Base-by-base conservation (phyloP, 30 jellyfish, hydroid and myxozoan genomes). In the Hydractinia echinata region DNA sequence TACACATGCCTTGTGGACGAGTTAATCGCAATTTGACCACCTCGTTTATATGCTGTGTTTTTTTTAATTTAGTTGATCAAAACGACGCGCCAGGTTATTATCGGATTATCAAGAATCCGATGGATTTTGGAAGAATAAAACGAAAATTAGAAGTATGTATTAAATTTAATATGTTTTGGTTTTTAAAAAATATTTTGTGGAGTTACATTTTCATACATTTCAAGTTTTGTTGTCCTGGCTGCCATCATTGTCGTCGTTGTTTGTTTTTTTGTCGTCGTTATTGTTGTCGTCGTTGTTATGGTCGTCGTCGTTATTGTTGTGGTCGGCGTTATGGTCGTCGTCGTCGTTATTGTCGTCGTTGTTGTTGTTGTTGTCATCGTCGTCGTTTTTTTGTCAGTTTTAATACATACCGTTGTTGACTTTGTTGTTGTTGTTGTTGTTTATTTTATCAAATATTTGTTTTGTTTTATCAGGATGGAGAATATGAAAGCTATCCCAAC, bases 1-100 rank as follows among this genome's bases (percentile, higher is more conserved):
- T 1, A 30, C 2, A 30, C 44, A 30, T 30, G 44, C 2, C 2
- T 30, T 30, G 44, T 30, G 44, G 44, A 30, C n/a, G 44, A 13
- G 19, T n/a, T n/a, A n/a, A n/a, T n/a, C n/a, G n/a, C n/a, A n/a
- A n/a, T n/a, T n/a, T n/a, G n/a, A n/a, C n/a, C n/a, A n/a, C n/a
- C n/a, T n/a, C 68, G 15, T 56, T 9, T 56, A n/a, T n/a, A n/a
- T n/a, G n/a, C n/a, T n/a, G n/a, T n/a, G n/a, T n/a, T n/a, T n/a
- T 13, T 71, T 50, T 9, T 50, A 48, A 5, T 87, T 55, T 58
- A 93, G 99, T 93, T 60, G 92, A 84, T 77, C 99, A 96, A 13
- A 87, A 86, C 53, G 99, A 93, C 44, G 99, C 96, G 61, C 99
- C 99, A 8, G 96, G 96, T 8, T 93, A 93, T 79, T 93, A 85